phyloP scores from a whole-genome alignment of 2,797 vertebrate species.

The Enteromius afrohamiltoni region DNA sequence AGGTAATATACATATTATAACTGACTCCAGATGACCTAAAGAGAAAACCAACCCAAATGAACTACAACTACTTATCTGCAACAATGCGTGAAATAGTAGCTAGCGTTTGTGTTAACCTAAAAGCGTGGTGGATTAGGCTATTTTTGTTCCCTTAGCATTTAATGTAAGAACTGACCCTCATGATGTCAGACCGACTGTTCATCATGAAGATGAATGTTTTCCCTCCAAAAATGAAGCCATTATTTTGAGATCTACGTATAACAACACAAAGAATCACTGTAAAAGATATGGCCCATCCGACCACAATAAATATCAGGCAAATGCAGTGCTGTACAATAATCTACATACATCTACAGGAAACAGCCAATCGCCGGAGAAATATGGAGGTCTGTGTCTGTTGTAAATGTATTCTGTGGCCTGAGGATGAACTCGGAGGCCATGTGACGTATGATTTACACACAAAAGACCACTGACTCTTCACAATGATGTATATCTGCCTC shows the following conservation, averaged over 20 bases:
- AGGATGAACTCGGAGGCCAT: conserved; percentile 82
- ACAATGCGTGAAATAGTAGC: not conserved
- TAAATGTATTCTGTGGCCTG: conserved; percentile 82
- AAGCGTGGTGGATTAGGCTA: not conserved
- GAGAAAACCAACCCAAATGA: not conserved
- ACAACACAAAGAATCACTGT: conserved; percentile 47
- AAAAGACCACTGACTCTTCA: conserved; percentile 79
- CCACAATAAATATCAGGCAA: conserved; percentile 71
- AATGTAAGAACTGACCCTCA: conserved; percentile 18
- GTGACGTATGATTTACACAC: conserved; percentile 85
- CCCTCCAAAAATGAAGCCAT: conserved; percentile 44
- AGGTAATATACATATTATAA: not conserved
- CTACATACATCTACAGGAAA: conserved; percentile 76
- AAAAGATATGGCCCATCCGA: conserved; percentile 62
- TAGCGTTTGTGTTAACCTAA: not conserved
- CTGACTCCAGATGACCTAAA: not conserved
- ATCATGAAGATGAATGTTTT: conserved; percentile 55
- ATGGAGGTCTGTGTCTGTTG: conserved; percentile 73
- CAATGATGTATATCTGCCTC: conserved; percentile 78
- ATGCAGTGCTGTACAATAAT: conserved; percentile 75
- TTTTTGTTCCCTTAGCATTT: not conserved
- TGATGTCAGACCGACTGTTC: conserved; percentile 45
- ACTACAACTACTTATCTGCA: not conserved
- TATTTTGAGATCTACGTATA: conserved; percentile 34
- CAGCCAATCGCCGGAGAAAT: conserved; percentile 78